Evolutionary conservation across 2,888 invertebrate genomes (phyloP).

Genomic region (Heliconius ethilla): DNA sequence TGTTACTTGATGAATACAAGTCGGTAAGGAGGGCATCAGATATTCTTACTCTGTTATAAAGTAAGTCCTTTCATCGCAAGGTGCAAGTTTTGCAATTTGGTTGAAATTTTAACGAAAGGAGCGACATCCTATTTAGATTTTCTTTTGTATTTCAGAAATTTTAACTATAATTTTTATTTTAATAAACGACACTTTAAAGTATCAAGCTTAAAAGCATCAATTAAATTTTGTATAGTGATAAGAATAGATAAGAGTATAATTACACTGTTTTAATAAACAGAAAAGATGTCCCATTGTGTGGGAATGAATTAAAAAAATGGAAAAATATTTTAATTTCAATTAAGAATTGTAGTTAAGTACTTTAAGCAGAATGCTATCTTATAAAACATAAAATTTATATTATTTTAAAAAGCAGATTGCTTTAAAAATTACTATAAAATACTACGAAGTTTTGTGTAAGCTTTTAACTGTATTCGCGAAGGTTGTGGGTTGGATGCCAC

Average conservation of each 20-base stretch:
- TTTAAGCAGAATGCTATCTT: no score
- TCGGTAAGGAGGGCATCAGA: conserved; percentile 9
- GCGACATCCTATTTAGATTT: conserved; percentile 14
- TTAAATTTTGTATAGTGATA: neutral
- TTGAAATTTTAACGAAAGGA: conserved; percentile 17
- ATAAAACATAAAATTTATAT: no score
- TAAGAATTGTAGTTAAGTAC: no score
- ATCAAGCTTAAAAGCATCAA: no score
- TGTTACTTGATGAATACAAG: neutral
- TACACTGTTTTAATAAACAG: neutral
- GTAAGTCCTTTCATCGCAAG: conserved; percentile 1
- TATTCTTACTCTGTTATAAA: conserved; percentile 4
- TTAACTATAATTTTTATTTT: conserved; percentile 1
- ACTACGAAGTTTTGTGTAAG: no score
- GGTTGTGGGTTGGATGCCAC: no score
- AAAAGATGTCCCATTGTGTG: neutral
- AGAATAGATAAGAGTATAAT: neutral
- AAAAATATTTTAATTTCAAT: no score
- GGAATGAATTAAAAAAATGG: no score
- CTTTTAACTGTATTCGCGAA: no score
- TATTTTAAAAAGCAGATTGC: no score
- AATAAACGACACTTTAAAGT: neutral
- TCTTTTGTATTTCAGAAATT: neutral
- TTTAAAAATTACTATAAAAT: no score
- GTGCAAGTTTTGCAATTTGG: conserved; percentile 23